Percentiles rank a stretch among this genome's conserved stretches.
Conservation (phyloP, 1,140 invertebrate species). For the Lasioglossum albipes region DNA sequence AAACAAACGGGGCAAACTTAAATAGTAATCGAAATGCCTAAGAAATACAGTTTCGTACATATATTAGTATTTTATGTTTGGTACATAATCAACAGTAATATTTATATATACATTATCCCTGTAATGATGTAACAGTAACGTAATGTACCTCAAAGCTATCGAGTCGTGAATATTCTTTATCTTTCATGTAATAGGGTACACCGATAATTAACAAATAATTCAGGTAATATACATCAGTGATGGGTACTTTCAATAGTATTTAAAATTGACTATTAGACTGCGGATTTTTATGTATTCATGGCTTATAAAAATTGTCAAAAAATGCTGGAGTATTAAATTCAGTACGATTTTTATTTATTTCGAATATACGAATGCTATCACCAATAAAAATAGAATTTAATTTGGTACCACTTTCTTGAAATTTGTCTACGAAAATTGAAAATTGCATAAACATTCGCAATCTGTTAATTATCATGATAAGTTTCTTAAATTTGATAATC, state of each 20-base stretch:
- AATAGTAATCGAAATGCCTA: constrained; percentile 33
- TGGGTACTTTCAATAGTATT: constrained; percentile 30
- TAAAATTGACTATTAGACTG: background rate
- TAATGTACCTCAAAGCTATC: constrained; percentile 39
- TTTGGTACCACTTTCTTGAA: no score
- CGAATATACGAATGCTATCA: no score
- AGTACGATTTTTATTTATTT: no score
- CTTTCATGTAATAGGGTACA: background rate
- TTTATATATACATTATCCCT: constrained; percentile 35
- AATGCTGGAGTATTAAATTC: no score
- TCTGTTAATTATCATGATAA: background rate
- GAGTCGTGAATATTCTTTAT: constrained; percentile 24
- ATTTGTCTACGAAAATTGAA: no score
- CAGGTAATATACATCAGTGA: background rate
- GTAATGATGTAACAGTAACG: constrained; percentile 26
- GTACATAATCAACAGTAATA: constrained; percentile 32
- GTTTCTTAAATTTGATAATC: constrained; percentile 2
- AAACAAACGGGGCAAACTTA: background rate
- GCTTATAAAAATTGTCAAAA: no score
- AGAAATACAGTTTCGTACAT: constrained; percentile 34
- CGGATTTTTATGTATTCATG: no score
- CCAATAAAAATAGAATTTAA: no score
- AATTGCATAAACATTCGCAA: no score
- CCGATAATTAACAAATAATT: no score
- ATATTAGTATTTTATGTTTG: constrained; percentile 15